Base-by-base conservation (phyloP, 2,797 vertebrate species). In the Echiichthys vipera region DNA sequence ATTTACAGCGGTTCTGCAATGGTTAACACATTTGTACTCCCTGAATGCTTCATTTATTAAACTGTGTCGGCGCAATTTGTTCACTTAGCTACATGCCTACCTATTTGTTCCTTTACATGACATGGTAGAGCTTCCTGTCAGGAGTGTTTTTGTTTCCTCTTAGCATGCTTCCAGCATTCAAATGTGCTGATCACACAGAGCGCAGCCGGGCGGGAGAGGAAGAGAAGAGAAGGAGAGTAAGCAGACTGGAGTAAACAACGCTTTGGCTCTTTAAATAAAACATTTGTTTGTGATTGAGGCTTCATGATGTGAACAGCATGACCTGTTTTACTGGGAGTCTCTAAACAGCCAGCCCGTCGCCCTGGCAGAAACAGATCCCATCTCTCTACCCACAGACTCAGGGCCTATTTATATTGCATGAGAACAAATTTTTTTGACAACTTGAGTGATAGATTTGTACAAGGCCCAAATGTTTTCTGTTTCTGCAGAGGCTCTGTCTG, bases 351-450 rank as follows among this genome's bases (percentile, higher is more conserved):
- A 82, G 80, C 71, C 67, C 66, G 80, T 89, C 91, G 85, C 91
- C 93, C 93, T 92, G 85, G 77, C 91, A 94, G 95, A 95, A 95
- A 95, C 93, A 91, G 94, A 96, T 95, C 93, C 92, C 92, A 83
- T 87, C 84, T 91, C 91, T 93, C 92, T 87, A 89, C 93, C 92
- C 87, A 76, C 93, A 93, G 91, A 95, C 94, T 92, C 92, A 68
- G 69, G 86, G 89, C 92, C 94, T 93, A 96, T 97, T 95, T 93
- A 97, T 96, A 96, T 96, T 96, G 95, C 92, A 96, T 97, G 96
- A 96, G 95, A 96, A 96, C 96, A 96, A 96, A 95, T 94, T 95
- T 96, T 96, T 96, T 94, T 95, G 96, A 97, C 96, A 96, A 96
- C 89, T 95, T 95, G 95, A 95, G 95, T 96, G 95, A 97, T 96